Conservation (phyloP, 2,113 vertebrate species). For the Seriola quinqueradiata region DNA sequence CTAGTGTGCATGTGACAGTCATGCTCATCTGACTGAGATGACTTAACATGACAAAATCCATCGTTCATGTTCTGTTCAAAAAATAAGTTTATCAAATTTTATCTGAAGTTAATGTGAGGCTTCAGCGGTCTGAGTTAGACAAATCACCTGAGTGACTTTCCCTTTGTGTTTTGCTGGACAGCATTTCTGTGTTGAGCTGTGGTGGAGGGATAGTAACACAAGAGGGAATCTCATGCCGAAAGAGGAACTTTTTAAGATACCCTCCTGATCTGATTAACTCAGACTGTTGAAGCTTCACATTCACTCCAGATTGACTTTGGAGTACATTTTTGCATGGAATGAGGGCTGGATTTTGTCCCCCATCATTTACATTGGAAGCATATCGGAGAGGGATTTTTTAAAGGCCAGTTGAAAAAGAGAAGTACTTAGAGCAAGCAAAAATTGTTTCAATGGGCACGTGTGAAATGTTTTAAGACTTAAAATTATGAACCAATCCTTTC, state of each 20-base stretch:
- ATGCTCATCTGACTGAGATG: background rate
- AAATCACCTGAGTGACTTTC: background rate
- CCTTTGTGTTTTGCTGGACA: background rate
- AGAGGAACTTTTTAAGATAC: background rate
- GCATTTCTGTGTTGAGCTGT: conserved; percentile 3
- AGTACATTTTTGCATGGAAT: background rate
- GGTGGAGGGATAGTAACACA: background rate
- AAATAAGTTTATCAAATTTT: background rate
- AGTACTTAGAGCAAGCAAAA: no score
- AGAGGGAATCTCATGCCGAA: background rate
- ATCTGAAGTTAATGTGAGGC: background rate
- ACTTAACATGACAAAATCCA: background rate
- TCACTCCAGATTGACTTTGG: background rate
- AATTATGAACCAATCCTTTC: no score
- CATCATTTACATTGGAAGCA: background rate
- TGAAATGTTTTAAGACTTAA: no score
- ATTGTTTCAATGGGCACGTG: no score
- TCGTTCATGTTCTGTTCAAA: background rate
- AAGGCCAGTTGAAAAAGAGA: no score
- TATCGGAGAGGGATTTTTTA: background rate
- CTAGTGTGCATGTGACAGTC: conserved; percentile 10
- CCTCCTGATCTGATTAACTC: background rate
- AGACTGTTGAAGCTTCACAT: background rate
- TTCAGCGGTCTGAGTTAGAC: no score
- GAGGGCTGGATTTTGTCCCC: background rate